These are phyloP conservation scores for Scaptomyza parva DNA, from an alignment of 2,888 invertebrate genomes.

Conservation along the genomic window DNA sequence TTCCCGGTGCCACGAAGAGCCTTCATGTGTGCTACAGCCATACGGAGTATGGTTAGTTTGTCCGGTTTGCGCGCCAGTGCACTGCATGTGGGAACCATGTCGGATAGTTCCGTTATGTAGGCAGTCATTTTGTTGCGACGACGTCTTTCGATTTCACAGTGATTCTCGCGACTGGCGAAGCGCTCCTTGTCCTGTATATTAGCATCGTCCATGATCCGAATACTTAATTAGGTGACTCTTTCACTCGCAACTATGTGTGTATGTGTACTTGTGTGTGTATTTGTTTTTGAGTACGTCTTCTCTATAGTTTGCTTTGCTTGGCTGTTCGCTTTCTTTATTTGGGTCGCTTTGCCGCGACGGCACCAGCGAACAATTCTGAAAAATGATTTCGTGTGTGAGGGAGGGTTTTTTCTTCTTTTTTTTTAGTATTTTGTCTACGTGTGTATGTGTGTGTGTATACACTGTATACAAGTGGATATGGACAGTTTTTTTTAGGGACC, in stretches of 20 bases:
- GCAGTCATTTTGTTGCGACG: constrained; percentile 99
- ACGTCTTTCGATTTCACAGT: constrained; percentile 99
- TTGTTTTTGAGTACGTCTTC: constrained; percentile 36
- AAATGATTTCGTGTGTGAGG: constrained; percentile 52
- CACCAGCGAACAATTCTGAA: constrained; percentile 51
- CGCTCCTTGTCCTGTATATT: constrained; percentile 98
- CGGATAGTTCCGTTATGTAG: constrained; percentile 99
- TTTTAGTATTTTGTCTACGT: constrained; percentile 75
- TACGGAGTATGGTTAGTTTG: constrained; percentile 98
- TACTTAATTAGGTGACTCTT: constrained; percentile 64
- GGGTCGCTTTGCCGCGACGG: constrained; percentile 69
- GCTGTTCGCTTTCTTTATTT: constrained; percentile 70
- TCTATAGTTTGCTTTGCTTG: constrained; percentile 53
- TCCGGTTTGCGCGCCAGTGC: constrained; percentile 99
- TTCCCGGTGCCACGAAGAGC: constrained; percentile 97
- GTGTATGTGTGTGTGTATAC: constrained; percentile 23
- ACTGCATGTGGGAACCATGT: constrained; percentile 99
- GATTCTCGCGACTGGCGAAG: constrained; percentile 98
- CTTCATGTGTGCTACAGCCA: constrained; percentile 99
- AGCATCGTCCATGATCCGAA: constrained; percentile 92
- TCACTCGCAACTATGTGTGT: constrained; percentile 18
- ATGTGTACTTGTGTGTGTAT: constrained; percentile 15
- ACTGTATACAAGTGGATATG: constrained; percentile 37
- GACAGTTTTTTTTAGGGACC: constrained; percentile 25
- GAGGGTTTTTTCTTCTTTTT: constrained; percentile 36